Base-by-base conservation (phyloP, 1,140 invertebrate genomes). In the Scylla paramamosain region DNA sequence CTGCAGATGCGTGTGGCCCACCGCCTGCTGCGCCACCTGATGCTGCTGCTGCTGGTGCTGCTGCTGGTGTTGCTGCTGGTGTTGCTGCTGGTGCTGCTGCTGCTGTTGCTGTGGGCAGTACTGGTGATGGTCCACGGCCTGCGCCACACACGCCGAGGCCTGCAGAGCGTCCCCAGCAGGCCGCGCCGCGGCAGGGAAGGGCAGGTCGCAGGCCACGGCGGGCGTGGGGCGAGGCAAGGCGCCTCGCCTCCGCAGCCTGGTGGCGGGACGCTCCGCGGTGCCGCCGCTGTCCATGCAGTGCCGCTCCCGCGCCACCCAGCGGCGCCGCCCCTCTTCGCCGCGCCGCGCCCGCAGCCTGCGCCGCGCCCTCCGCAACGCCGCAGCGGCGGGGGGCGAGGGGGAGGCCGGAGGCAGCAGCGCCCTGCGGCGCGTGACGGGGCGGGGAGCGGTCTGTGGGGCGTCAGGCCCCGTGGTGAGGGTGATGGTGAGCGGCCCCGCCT, bases 401-500 rank as follows among this genome's bases (percentile, higher is more conserved):
- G 52, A 20, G 3, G 52, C 10, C 1, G 52, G 12, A 12, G 52
- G 20, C 2, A 77, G 82, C 14, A 95, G 77, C n/a, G 90, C 31
- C n/a, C 84, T 48, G 32, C 32, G 92, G 59, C 83, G 84, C 2
- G 91, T 28, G 28, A 20, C 52, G 82, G 94, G 39, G 45, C 46
- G 89, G 14, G 89, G 52, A 0, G 89, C 39, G 39, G 39, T 0
- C 8, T n/a, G 28, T 4, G 89, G 89, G 25, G 12, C 28, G 7
- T 20, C 46, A 0, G 89, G 10, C 45, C 77, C 91, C 28, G 29
- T 46, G 14, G 86, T 91, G 67, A 4, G 28, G 82, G 88, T 95
- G 90, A 95, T 95, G 77, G 94, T 95, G 4, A 95, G 84, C 31
- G 94, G 94, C 29, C 94, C 94, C 67, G 92, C 94, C 67, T 95